Evolutionary conservation across 2,113 vertebrate species (phyloP).

Genomic region (Platysteira castanea): DNA sequence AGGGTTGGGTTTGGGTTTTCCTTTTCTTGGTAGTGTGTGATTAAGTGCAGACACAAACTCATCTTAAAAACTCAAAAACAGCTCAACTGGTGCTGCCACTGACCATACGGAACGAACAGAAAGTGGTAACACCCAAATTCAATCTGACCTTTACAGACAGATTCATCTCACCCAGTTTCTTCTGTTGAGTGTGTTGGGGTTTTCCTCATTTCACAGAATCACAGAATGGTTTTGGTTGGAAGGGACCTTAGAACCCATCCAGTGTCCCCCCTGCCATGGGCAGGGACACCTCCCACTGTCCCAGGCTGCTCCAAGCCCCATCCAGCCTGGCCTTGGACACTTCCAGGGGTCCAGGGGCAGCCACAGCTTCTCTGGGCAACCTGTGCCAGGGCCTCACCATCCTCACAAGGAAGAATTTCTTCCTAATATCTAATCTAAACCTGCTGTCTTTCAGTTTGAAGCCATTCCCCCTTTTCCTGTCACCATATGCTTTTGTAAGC

Average conservation of each 20-base stretch:
- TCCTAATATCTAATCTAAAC: neutral
- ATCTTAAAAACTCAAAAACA: neutral
- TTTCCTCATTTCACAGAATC: neutral
- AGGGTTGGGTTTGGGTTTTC: neutral
- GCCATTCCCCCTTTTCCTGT: neutral
- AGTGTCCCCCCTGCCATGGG: neutral
- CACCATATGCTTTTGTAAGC: neutral
- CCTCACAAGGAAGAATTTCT: neutral
- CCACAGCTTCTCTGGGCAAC: neutral
- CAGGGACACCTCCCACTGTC: neutral
- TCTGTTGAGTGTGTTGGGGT: neutral
- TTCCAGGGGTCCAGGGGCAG: neutral
- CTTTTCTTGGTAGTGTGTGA: neutral
- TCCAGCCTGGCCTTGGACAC: neutral
- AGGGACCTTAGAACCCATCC: neutral
- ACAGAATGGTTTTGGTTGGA: neutral
- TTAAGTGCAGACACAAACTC: slow-evolving; percentile 7
- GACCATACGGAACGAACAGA: neutral
- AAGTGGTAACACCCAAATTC: neutral
- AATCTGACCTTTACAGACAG: neutral
- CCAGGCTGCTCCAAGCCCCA: accelerated
- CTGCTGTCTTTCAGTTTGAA: neutral
- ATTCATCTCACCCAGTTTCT: neutral
- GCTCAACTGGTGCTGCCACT: neutral
- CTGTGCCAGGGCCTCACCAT: neutral